A percentile compares a stretch with the other conserved stretches of the same genome.
Conservation (phyloP, 2,888 invertebrate genomes). For the Drosophila cyrtoloma region DNA sequence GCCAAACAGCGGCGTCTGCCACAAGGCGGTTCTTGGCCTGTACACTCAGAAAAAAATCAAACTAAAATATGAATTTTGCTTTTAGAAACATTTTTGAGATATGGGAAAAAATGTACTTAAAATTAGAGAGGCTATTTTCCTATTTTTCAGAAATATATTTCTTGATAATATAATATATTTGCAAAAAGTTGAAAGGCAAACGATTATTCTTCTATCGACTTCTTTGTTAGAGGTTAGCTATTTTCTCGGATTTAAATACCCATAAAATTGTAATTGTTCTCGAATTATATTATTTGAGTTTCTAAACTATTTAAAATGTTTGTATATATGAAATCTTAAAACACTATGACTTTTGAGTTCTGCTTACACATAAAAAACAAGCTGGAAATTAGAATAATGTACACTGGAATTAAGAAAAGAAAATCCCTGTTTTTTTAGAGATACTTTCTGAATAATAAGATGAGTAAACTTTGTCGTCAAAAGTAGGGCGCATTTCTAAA, state of each 20-base stretch:
- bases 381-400: not conserved
- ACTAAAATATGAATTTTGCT: fast-evolving
- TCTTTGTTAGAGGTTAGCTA: not conserved
- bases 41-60: not conserved
- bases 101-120: fast-evolving
- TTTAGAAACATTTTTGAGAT: not conserved
- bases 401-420: not conserved
- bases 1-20: slow-evolving; percentile 31
- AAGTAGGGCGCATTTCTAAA: no score
- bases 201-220: not conserved
- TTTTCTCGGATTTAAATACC: not conserved
- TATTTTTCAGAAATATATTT: not conserved
- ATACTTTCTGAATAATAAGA: not conserved
- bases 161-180: not conserved
- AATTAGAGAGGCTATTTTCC: not conserved
- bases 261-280: not conserved
- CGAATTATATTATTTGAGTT: not conserved
- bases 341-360: no score
- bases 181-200: not conserved
- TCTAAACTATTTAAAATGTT: no score
- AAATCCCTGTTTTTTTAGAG: not conserved
- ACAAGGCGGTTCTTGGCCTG: not conserved
- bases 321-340: no score
- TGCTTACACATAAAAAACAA: no score
- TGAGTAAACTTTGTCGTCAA: not conserved